Evolutionary conservation across 2,888 invertebrate genomes (phyloP).

Genomic region (Stramonita haemastoma): DNA sequence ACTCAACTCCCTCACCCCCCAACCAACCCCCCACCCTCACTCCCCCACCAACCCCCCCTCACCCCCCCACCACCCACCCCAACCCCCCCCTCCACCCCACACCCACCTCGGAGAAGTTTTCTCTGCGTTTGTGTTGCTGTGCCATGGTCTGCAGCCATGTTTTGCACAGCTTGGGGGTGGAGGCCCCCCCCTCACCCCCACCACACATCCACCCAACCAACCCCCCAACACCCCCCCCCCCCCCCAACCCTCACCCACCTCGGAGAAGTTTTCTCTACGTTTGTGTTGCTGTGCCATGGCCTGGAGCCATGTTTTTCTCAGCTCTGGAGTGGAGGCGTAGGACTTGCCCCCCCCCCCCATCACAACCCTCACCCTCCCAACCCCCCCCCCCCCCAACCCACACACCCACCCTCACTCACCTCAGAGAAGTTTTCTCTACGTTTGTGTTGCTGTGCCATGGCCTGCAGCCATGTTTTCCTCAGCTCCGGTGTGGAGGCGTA

Average conservation of each 20-base stretch:
- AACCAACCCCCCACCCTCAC: no score
- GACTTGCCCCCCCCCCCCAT: no score
- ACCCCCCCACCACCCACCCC: no score
- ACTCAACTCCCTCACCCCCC: no score
- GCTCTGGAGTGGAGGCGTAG: conserved; percentile 92
- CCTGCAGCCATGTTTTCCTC: conserved; percentile 96
- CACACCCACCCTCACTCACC: conserved; percentile 79
- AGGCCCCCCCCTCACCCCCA: no score
- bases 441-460: conserved; percentile 90
- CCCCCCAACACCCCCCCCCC: no score
- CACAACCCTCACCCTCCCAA: no score
- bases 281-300: conserved; percentile 92
- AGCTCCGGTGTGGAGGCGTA: conserved; percentile 93
- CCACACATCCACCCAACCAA: no score
- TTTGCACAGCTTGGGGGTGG: conserved; percentile 94
- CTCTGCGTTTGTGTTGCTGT: conserved; percentile 87
- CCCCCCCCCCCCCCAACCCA: no score
- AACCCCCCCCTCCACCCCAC: no score
- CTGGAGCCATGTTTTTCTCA: conserved; percentile 95
- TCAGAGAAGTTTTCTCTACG: conserved; percentile 91
- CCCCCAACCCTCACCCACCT: no score
- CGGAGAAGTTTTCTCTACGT: conserved; percentile 89
- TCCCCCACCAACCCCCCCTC: no score
- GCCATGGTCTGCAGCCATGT: conserved; percentile 98
- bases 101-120: conserved; percentile 94